These are phyloP conservation scores for Typhlomys cinereus DNA, from an alignment of 2,113 vertebrate species.

Conservation along the genomic window DNA sequence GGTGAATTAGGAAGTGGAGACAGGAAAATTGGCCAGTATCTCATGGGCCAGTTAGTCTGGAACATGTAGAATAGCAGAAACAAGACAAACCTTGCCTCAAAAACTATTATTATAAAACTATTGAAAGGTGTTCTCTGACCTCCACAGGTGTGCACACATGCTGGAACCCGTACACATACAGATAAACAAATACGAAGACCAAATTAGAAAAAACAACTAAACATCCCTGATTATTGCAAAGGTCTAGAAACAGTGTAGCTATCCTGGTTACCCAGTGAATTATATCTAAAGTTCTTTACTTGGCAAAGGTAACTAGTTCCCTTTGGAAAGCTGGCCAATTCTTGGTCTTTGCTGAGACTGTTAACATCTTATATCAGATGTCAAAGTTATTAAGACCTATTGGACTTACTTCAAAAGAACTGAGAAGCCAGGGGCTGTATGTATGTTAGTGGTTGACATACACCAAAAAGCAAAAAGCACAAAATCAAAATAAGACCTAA, in stretches of 20 bases:
- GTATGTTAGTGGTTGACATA: not conserved
- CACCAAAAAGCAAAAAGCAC: not conserved
- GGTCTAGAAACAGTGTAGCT: not conserved
- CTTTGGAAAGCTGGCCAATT: not conserved
- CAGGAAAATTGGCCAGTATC: too few species aligned
- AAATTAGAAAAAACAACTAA: too few species aligned
- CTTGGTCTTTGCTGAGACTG: not conserved
- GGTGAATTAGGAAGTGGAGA: too few species aligned
- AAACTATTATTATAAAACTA: too few species aligned
- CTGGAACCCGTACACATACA: too few species aligned
- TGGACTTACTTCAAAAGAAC: slow-evolving; percentile 8
- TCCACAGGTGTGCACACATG: too few species aligned
- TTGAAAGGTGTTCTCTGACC: too few species aligned
- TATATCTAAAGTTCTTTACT: not conserved
- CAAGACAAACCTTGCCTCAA: too few species aligned
- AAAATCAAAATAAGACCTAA: not conserved
- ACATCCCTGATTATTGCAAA: slow-evolving; percentile 1
- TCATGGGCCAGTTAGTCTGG: too few species aligned
- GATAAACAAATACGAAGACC: too few species aligned
- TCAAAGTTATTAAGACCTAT: not conserved
- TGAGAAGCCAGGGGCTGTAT: not conserved
- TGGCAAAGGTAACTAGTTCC: not conserved
- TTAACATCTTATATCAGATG: not conserved
- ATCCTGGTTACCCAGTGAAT: not conserved
- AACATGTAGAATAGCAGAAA: too few species aligned